These are phyloP conservation scores for Lepidurus packardi DNA, from an alignment of 1,140 invertebrate species.

Conservation along the genomic window DNA sequence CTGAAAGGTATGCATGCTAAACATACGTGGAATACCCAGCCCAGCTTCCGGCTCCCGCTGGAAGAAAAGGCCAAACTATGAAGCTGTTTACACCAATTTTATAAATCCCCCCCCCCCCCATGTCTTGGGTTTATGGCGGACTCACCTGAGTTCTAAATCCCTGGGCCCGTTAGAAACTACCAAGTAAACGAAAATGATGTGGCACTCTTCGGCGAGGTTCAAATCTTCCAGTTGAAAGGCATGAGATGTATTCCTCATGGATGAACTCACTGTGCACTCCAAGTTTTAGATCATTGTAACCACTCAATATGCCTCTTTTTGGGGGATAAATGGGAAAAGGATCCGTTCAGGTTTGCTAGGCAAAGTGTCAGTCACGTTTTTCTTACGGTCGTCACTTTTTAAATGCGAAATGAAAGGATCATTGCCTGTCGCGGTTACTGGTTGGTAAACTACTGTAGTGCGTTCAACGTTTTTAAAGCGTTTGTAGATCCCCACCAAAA, in stretches of 20 bases:
- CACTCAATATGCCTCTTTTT: too few relatives aligned
- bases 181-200: too few relatives aligned
- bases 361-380: too few relatives aligned
- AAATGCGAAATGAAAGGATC: too few relatives aligned
- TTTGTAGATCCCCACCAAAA: neutral
- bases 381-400: too few relatives aligned
- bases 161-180: neutral
- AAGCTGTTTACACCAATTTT: neutral
- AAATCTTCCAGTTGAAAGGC: too few relatives aligned
- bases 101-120: neutral
- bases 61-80: neutral
- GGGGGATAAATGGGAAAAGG: too few relatives aligned
- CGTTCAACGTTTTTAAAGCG: neutral
- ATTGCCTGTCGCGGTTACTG: too few relatives aligned
- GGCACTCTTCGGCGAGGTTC: too few relatives aligned
- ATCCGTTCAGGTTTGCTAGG: too few relatives aligned
- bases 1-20: constrained; percentile 5
- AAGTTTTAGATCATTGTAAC: neutral
- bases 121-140: neutral
- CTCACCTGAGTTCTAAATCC: neutral
- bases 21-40: neutral
- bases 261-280: neutral
- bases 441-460: neutral
- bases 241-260: neutral
- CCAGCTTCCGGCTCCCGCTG: constrained; percentile 2